Conservation (phyloP, 2,797 vertebrate genomes). For the Oryzias sinensis region DNA sequence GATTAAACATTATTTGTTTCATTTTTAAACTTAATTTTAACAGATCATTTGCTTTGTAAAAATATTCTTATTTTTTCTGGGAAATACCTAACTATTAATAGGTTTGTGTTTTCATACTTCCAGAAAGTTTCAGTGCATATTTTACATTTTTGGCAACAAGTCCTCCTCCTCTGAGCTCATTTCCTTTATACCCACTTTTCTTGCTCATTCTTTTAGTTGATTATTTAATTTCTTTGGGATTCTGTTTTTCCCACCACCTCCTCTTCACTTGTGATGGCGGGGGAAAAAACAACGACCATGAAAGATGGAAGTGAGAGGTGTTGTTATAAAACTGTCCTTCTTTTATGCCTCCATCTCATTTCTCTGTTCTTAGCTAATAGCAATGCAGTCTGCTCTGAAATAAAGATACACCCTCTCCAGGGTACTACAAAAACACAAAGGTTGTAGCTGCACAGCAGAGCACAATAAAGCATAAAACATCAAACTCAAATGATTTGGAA, state of each 20-base stretch:
- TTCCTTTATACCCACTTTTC: conserved; percentile 32
- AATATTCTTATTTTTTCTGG: neutral
- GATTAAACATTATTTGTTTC: too few species aligned
- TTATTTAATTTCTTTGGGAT: conserved; percentile 40
- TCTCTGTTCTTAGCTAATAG: conserved; percentile 54
- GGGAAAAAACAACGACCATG: conserved; percentile 29
- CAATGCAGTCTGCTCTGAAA: conserved; percentile 45
- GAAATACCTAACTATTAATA: neutral
- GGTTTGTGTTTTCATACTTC: neutral
- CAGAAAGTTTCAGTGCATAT: conserved; percentile 9
- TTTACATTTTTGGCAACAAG: conserved; percentile 24
- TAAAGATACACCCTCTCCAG: conserved; percentile 42
- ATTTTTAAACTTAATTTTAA: too few species aligned
- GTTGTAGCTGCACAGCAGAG: too few species aligned
- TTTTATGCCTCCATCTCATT: conserved; percentile 62
- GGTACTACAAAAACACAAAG: conserved; percentile 13
- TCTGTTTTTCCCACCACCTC: conserved; percentile 42
- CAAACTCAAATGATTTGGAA: too few species aligned
- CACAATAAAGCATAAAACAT: too few species aligned
- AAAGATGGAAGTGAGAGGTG: conserved; percentile 46
- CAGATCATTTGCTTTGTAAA: too few species aligned
- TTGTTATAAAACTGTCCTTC: conserved; percentile 59
- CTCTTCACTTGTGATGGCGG: conserved; percentile 38
- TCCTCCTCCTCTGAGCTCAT: conserved; percentile 21
- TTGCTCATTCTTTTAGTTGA: conserved; percentile 35